phyloP scores from a whole-genome alignment of 2,888 invertebrate genomes.

The Lycophotia porphyrea region DNA sequence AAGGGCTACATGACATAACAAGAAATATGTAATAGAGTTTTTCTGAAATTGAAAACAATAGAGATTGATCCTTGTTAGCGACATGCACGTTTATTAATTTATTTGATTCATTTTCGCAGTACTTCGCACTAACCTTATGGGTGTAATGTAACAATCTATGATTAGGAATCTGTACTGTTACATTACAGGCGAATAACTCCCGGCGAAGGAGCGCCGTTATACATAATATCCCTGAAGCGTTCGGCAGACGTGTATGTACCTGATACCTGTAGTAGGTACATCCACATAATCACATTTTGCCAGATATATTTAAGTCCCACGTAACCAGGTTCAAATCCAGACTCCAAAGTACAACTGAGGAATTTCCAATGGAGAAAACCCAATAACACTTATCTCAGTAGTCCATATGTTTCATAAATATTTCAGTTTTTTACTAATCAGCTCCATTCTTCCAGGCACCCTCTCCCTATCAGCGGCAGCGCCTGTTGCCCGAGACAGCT shows the following conservation, averaged over 20 bases:
- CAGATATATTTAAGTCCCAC: background rate
- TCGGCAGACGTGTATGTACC: too few relatives aligned
- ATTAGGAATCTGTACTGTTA: too few relatives aligned
- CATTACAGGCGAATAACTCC: too few relatives aligned
- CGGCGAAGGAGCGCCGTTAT: too few relatives aligned
- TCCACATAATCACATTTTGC: too few relatives aligned
- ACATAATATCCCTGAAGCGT: too few relatives aligned
- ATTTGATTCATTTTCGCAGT: too few relatives aligned
- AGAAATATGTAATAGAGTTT: too few relatives aligned
- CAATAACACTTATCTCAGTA: background rate
- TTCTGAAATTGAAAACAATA: background rate
- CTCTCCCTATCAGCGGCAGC: constrained; percentile 77
- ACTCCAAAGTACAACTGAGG: background rate
- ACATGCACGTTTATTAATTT: background rate
- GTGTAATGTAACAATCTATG: too few relatives aligned
- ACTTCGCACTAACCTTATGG: background rate
- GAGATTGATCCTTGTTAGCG: background rate
- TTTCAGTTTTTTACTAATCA: background rate
- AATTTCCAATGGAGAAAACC: background rate
- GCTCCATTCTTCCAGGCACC: constrained; percentile 71
- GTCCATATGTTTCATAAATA: background rate
- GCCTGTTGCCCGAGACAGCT: constrained; percentile 73
- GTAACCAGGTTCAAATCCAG: background rate
- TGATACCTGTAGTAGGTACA: too few relatives aligned
- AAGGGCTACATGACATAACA: background rate